Evolutionary conservation across 1,140 invertebrate species (phyloP).

Genomic region (Andricus grossulariae): DNA sequence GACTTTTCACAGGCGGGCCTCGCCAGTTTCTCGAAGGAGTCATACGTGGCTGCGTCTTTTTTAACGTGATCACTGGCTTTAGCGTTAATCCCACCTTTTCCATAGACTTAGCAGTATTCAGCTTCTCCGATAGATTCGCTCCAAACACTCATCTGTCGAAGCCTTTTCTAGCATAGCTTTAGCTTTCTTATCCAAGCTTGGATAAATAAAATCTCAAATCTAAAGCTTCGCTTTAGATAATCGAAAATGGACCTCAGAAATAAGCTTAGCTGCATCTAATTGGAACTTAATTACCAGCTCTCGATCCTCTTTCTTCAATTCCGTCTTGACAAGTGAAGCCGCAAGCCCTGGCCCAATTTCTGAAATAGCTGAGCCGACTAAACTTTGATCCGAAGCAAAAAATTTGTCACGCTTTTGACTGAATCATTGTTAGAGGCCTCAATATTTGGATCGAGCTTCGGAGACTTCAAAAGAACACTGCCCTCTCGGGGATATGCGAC

Average conservation of each 20-base stretch:
- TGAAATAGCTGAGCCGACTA: constrained; percentile 40
- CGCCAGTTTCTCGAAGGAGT: constrained; percentile 52
- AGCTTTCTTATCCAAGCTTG: too few species aligned
- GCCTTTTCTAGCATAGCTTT: too few species aligned
- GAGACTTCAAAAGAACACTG: constrained; percentile 34
- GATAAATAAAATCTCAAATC: too few species aligned
- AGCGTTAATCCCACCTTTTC: too few species aligned
- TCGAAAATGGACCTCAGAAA: too few species aligned
- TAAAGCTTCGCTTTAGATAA: too few species aligned
- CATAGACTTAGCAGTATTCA: too few species aligned
- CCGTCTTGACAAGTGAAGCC: neutral
- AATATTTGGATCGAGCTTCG: constrained; percentile 37
- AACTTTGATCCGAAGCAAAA: constrained; percentile 35
- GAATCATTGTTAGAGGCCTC: constrained; percentile 35
- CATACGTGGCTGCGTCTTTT: too few species aligned
- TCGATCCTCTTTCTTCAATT: neutral
- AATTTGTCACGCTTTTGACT: constrained; percentile 41
- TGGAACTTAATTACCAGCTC: constrained; percentile 24
- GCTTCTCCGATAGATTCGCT: too few species aligned
- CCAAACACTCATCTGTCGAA: too few species aligned
- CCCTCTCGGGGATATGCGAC: constrained; percentile 31
- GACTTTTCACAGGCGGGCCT: constrained; percentile 34
- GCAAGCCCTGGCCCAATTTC: constrained; percentile 40
- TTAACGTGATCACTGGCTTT: too few species aligned
- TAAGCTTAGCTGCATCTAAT: constrained; percentile 38